Conservation (phyloP, 2,113 vertebrate genomes). For the Tragelaphus strepsiceros region DNA sequence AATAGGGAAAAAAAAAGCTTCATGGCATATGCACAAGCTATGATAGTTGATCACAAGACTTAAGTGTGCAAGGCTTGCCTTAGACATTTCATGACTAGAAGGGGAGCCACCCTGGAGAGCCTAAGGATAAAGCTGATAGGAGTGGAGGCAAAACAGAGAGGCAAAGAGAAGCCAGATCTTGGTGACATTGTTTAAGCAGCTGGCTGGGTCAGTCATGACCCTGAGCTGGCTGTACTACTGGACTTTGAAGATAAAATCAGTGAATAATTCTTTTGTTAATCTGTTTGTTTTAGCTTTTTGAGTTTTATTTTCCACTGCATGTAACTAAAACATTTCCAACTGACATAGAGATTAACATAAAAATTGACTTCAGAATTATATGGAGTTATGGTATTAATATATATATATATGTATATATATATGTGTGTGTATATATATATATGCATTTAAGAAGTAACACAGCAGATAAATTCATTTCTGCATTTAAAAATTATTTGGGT, state of each 20-base stretch:
- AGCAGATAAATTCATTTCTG: neutral
- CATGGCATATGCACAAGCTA: neutral
- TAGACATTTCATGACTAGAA: neutral
- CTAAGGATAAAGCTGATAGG: neutral
- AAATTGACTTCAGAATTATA: neutral
- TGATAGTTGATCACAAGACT: neutral
- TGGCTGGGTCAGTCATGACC: neutral
- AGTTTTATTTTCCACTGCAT: neutral
- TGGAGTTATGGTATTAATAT: neutral
- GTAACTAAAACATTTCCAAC: conserved; percentile 30
- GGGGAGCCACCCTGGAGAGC: neutral
- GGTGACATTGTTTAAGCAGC: neutral
- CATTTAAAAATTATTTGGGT: neutral
- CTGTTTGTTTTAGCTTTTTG: neutral
- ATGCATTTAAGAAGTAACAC: neutral
- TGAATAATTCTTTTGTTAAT: neutral
- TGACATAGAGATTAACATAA: neutral
- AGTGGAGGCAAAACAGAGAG: neutral
- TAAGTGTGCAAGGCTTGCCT: neutral
- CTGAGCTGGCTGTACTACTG: neutral
- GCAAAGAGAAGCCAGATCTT: neutral
- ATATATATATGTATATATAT: neutral
- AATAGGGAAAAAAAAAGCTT: neutral
- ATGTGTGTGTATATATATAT: too few relatives aligned
- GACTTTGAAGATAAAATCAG: neutral